These are phyloP conservation scores for Pedicia rivosa DNA, from an alignment of 2,888 invertebrate genomes.

Conservation along the genomic window DNA sequence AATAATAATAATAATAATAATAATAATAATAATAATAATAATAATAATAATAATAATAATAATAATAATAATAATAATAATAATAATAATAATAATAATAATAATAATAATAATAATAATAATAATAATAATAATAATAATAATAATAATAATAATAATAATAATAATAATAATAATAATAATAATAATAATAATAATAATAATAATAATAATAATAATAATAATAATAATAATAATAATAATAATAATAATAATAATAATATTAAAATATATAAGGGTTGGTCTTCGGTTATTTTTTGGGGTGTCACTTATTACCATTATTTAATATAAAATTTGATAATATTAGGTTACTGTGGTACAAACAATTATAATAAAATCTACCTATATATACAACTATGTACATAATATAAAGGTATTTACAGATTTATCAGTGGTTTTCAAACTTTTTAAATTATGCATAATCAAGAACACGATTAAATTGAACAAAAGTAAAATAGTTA, in stretches of 20 bases:
- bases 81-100: neutral
- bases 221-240: no score
- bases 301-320: conserved; percentile 29
- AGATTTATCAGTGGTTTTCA: no score
- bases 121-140: neutral
- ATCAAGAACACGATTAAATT: no score
- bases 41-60: neutral
- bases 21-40: neutral
- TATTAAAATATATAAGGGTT: conserved; percentile 18
- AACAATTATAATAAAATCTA: no score
- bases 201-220: neutral
- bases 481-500: no score
- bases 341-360: no score
- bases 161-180: neutral
- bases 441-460: no score
- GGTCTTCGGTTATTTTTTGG: conserved; percentile 13
- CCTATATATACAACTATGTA: no score
- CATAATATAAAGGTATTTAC: no score
- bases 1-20: neutral
- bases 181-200: neutral
- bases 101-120: neutral
- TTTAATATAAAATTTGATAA: no score
- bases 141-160: conserved; percentile 1
- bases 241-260: conserved; percentile 1
- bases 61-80: neutral